Percentiles rank a stretch among this genome's conserved stretches.
Evolutionary conservation across 2,888 invertebrate species (phyloP).

Genomic region (Drosophila paramelanica): DNA sequence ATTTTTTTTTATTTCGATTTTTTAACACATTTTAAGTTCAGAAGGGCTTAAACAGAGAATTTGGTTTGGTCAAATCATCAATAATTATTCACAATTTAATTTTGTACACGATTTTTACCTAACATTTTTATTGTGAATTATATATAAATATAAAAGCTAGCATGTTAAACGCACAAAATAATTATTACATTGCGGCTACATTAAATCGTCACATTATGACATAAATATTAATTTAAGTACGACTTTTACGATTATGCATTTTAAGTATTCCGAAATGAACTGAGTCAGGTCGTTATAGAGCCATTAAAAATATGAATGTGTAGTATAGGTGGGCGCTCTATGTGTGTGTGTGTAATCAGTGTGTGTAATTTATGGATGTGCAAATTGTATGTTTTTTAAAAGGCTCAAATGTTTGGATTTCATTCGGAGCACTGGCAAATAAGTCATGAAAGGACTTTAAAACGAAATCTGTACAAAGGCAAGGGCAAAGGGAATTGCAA

Average conservation of each 20-base stretch:
- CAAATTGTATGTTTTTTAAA: constrained; percentile 36
- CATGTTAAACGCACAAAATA: neutral
- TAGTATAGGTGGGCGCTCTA: neutral
- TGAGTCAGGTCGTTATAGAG: constrained; percentile 30
- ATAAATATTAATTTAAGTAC: constrained; percentile 31
- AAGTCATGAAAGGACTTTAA: constrained; percentile 61
- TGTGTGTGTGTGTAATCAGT: constrained; percentile 22
- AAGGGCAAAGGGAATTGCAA: constrained; percentile 19
- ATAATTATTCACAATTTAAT: too few species aligned
- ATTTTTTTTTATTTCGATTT: too few species aligned
- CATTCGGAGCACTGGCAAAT: constrained; percentile 37
- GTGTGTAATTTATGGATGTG: constrained; percentile 58
- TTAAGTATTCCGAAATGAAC: constrained; percentile 58
- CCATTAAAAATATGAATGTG: constrained; percentile 51
- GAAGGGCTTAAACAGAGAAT: too few species aligned
- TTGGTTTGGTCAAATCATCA: too few species aligned
- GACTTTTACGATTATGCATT: constrained; percentile 12
- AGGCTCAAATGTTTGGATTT: constrained; percentile 44
- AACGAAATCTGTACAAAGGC: constrained; percentile 38
- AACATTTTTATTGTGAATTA: constrained; percentile 1
- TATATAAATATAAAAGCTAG: neutral
- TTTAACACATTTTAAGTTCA: too few species aligned
- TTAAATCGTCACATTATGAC: constrained; percentile 11
- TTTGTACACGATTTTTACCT: too few species aligned
- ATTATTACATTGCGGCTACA: neutral